phyloP scores from a whole-genome alignment of 2,113 vertebrate species.

The Callipepla californica region DNA sequence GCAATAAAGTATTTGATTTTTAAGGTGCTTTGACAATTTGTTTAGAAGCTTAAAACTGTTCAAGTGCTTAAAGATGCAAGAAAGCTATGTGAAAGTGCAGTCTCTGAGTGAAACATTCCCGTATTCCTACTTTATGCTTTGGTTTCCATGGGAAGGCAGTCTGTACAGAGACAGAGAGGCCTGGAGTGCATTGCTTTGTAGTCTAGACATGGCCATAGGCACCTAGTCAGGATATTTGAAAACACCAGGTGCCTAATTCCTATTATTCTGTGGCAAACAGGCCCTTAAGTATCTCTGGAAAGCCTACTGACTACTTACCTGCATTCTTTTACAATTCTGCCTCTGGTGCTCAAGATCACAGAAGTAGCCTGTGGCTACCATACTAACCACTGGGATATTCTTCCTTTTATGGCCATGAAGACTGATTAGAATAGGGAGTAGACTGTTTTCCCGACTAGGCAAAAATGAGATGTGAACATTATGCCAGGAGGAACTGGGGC shows the following conservation, averaged over 20 bases:
- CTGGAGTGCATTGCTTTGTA: not conserved
- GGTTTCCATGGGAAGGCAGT: not conserved
- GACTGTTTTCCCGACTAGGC: not conserved
- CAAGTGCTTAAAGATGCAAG: not conserved
- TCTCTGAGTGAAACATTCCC: not conserved
- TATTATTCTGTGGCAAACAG: not conserved
- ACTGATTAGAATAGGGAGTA: not conserved
- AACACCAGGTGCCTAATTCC: not conserved
- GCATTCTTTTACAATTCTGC: not conserved
- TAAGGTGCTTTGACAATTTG: not conserved
- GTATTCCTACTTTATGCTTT: not conserved
- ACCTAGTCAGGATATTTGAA: not conserved
- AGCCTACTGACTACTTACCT: not conserved
- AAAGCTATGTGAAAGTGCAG: not conserved
- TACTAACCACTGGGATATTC: not conserved
- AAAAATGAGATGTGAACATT: constrained; percentile 12
- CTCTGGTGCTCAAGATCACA: not conserved
- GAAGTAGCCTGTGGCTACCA: not conserved
- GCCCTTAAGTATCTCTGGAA: not conserved
- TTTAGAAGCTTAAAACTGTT: not conserved
- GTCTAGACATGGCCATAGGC: not conserved
- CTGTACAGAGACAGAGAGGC: not conserved
- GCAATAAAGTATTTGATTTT: not conserved
- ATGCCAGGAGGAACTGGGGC: not conserved
- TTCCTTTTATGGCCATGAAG: not conserved